Conservation (phyloP, 2,888 invertebrate species). For the Mythimna ferrago region DNA sequence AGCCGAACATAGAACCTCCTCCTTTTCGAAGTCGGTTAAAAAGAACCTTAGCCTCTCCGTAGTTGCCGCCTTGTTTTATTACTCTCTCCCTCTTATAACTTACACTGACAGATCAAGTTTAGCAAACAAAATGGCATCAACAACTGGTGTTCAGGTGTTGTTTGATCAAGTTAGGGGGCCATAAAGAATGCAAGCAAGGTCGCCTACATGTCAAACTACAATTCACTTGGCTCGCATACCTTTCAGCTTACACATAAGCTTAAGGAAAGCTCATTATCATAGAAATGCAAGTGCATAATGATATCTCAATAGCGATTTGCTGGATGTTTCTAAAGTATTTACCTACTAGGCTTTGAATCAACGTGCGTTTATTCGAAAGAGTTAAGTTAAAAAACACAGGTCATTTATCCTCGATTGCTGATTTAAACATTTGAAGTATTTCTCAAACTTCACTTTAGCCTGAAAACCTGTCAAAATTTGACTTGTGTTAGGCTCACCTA, state of each 20-base stretch:
- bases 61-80: too few species aligned
- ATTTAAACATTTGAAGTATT: too few species aligned
- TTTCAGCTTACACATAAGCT: conserved; percentile 36
- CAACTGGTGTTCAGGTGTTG: conserved; percentile 64
- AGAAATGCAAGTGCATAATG: conserved; percentile 20
- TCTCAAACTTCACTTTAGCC: too few species aligned
- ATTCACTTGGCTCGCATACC: conserved; percentile 60
- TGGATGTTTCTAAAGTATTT: background rate
- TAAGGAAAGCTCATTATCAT: conserved; percentile 55
- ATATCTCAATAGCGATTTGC: background rate
- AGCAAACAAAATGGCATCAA: conserved; percentile 63
- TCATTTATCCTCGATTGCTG: too few species aligned
- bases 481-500: too few species aligned
- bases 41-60: too few species aligned
- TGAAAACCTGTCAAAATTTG: too few species aligned
- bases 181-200: conserved; percentile 75
- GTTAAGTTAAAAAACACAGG: too few species aligned
- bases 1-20: too few species aligned
- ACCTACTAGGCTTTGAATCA: background rate
- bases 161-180: conserved; percentile 72
- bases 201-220: conserved; percentile 64
- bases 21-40: too few species aligned
- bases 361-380: too few species aligned
- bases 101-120: conserved; percentile 32
- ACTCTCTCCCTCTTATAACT: conserved; percentile 19